Evolutionary conservation across 1,140 invertebrate genomes (phyloP), one percentile per base, ranked within the genome.

Genomic region (Heliconius eleuchia): DNA sequence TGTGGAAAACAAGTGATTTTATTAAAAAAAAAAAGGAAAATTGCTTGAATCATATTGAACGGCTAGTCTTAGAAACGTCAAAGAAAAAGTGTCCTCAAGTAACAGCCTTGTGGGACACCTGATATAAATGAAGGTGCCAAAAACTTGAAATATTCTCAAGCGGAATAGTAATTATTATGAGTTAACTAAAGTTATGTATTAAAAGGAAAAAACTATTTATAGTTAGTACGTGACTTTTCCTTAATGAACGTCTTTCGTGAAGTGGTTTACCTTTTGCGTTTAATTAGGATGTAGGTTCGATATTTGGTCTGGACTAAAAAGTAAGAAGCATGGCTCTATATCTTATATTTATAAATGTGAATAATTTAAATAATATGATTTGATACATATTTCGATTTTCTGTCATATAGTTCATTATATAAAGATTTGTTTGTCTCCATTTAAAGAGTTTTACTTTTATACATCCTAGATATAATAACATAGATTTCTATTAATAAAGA

Each of bases 91-190:
- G 55, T 23, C 19, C 55, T 19, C 55, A 60, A 60, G 55, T 60
- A 60, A 60, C 55, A 60, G 55, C 55, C n/a, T 60, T 60, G 55
- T 60, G n/a, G n/a, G 55, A 60, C 55, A 60, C 55, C n/a, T 23
- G 55, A 60, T 60, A 60, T 60, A 23, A 66, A 66, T 30, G 3
- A 27, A 23, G 23, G 23, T 66, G 60, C 60, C 60, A 66, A 66
- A 66, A 66, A 66, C 23, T 27, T 66, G 13, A 66, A 66, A 66
- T 57, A 57, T 57, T 57, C 55, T 57, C 60, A 66, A 5, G 23
- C 27, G 60, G n/a, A 66, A 30, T 66, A 66, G 60, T 66, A 27
- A 66, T 66, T 66, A 66, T 66, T 66, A 66, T 66, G 23, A 66
- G 60, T 11, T 66, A 66, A 66, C 60, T 66, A 27, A 66, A 66